Evolutionary conservation across 2,797 vertebrate genomes (phyloP).

Genomic region (Sorex maritimensis): DNA sequence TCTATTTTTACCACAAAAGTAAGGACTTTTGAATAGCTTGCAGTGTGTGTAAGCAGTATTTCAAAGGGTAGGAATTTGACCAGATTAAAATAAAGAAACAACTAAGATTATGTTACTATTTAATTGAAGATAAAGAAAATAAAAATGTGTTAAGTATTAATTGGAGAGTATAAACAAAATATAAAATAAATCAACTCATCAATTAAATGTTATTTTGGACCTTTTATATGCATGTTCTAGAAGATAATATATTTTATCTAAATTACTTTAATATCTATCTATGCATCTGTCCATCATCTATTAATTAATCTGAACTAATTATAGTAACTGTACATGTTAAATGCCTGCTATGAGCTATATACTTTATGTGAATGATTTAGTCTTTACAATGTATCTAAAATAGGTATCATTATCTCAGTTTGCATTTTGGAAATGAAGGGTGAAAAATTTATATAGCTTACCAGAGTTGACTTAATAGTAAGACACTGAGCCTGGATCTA

Average conservation of each 20-base stretch:
- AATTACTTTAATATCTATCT: background rate
- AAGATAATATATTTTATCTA: background rate
- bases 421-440: background rate
- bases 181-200: background rate
- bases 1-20: slow-evolving; percentile 10
- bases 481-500: background rate
- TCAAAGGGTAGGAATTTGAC: background rate
- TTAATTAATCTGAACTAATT: background rate
- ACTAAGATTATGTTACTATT: background rate
- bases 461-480: background rate
- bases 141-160: slow-evolving; percentile 5
- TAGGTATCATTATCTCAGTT: background rate
- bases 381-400: background rate
- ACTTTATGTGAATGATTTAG: background rate
- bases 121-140: background rate
- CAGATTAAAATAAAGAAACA: background rate
- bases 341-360: background rate
- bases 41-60: background rate
- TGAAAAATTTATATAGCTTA: background rate
- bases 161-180: slow-evolving; percentile 4
- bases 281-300: background rate
- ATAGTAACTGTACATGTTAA: background rate
- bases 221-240: background rate
- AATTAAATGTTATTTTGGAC: background rate
- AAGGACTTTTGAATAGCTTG: background rate